Base-by-base conservation (phyloP, 2,113 vertebrate genomes). In the Clinocottus analis region DNA sequence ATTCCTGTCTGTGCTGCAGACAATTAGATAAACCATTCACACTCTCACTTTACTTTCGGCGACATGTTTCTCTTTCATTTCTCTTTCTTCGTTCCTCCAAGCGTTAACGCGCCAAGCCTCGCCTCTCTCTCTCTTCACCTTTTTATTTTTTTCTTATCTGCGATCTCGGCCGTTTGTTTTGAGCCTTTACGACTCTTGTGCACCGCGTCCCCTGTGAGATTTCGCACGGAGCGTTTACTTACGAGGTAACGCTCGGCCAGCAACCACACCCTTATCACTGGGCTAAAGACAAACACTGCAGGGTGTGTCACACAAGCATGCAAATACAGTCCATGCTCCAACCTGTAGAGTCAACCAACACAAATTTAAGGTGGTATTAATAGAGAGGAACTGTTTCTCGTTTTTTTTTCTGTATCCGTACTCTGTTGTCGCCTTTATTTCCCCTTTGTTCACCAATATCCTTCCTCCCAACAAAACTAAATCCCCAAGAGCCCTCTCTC, bases 241-340 rank as follows among this genome's bases (percentile, higher is more conserved):
- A 43, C 5, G n/a, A 80, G 70, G 58, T 64, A 79, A 78, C 27
- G 55, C 80, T 82, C 12, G 11, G 51, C 64, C 39, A 41, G 72
- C 13, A 83, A 35, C 87, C 92, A 84, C 92, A 84, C 92, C 93
- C 87, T 87, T 80, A 91, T 85, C 87, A 67, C 86, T 84, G 69
- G 61, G 37, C 71, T 35, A 49, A 86, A 89, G 87, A 90, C 85
- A 92, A 92, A 93, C 77, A 91, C 47, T 13, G 53, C 81, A 88
- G 91, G 90, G 92, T 87, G 92, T 93, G 90, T 85, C 89, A 9
- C 51, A 29, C 70, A 79, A 33, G 74, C 80, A 82, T 67, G 80
- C 47, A 80, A 59, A 41, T 41, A 17, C n/a, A 78, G 49, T 53
- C 79, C 62, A 39, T 79, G 81, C 67, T 79, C 62, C 31, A 87